Percentiles rank a stretch among this genome's conserved stretches.
Conservation (phyloP, 2,888 invertebrate genomes). For the Rhimphoctona megacephalus region DNA sequence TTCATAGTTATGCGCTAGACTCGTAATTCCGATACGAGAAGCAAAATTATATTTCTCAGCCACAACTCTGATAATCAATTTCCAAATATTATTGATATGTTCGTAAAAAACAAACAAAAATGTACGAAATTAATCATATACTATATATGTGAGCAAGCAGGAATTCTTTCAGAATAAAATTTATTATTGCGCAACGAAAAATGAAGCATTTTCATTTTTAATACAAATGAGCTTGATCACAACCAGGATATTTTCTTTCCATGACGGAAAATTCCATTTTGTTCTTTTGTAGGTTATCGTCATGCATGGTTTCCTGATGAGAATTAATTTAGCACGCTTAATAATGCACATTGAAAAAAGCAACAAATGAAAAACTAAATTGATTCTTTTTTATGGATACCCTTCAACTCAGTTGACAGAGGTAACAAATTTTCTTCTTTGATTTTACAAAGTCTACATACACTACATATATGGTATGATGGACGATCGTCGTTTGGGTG, state of each 20-base stretch:
- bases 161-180: background rate
- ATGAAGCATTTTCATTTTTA: background rate
- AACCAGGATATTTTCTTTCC: background rate
- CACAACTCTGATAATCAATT: background rate
- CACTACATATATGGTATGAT: slow-evolving; percentile 31
- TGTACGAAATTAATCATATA: background rate
- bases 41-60: background rate
- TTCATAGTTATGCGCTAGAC: background rate
- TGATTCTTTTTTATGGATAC: slow-evolving; percentile 11
- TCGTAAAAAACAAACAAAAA: background rate
- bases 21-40: slow-evolving; percentile 7
- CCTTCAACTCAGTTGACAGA: background rate
- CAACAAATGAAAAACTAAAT: background rate
- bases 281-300: background rate
- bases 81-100: background rate
- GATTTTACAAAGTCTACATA: slow-evolving; percentile 27
- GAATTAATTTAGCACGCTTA: background rate
- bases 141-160: background rate
- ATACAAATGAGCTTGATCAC: slow-evolving; percentile 1
- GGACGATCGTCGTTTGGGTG: slow-evolving; percentile 60
- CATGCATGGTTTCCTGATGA: background rate
- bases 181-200: background rate
- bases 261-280: background rate
- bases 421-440: slow-evolving; percentile 21
- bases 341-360: background rate